Evolutionary conservation across 2,113 vertebrate species (phyloP).

Genomic region (Odocoileus hemionus): DNA sequence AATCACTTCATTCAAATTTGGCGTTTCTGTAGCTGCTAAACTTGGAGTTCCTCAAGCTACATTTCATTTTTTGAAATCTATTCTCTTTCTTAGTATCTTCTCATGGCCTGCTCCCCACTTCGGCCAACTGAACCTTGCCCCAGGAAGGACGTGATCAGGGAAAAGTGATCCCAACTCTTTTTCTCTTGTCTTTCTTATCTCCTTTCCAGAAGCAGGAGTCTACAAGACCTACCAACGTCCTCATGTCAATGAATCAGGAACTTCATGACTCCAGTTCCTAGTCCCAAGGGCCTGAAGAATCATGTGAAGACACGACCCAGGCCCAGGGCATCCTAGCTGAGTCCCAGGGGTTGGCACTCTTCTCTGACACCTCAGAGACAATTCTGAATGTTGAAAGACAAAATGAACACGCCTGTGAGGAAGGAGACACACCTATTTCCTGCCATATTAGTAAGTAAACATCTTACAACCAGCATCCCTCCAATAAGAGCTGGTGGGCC

Average conservation of each 20-base stretch:
- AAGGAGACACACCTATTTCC: background rate
- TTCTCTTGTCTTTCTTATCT: background rate
- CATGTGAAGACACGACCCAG: background rate
- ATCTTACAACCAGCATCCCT: background rate
- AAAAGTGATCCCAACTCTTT: background rate
- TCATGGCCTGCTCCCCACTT: background rate
- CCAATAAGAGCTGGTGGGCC: background rate
- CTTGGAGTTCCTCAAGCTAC: background rate
- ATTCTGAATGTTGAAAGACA: background rate
- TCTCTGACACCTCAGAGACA: background rate
- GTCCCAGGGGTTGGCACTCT: background rate
- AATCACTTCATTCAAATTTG: background rate
- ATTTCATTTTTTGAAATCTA: background rate
- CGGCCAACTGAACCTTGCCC: accelerated
- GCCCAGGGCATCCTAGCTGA: background rate
- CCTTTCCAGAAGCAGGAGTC: background rate
- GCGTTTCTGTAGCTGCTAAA: background rate
- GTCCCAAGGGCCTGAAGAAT: background rate
- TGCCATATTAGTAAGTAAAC: background rate
- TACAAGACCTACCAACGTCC: background rate
- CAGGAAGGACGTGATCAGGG: background rate
- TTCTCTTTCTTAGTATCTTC: background rate
- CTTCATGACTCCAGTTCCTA: background rate
- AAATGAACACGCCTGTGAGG: background rate
- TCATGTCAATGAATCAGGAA: background rate